Percentiles rank a stretch among this genome's conserved stretches.
Evolutionary conservation across 2,797 vertebrate species (phyloP).

Genomic region (Uromys caudimaculatus): DNA sequence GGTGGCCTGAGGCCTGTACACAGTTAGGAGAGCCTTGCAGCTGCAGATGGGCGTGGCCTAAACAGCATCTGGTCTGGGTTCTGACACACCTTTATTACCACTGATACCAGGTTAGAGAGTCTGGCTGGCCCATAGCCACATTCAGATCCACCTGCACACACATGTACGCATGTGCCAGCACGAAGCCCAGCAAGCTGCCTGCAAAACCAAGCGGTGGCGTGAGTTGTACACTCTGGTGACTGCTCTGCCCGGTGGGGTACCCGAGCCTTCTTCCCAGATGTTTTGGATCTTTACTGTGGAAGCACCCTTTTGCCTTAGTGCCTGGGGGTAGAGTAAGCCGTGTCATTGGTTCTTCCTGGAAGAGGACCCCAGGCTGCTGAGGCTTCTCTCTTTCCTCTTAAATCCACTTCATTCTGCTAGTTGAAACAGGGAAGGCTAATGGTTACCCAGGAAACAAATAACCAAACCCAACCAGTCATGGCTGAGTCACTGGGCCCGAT

Average conservation of each 20-base stretch:
- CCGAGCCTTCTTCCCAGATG: not conserved
- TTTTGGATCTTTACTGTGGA: not conserved
- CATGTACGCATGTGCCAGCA: not conserved
- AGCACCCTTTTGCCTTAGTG: not conserved
- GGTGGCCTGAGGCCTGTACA: not conserved
- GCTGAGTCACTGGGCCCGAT: slow-evolving; percentile 57
- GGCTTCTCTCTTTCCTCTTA: not conserved
- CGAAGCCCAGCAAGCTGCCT: not conserved
- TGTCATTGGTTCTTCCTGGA: not conserved
- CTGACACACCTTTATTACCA: not conserved
- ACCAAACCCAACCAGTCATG: slow-evolving; percentile 53
- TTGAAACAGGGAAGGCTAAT: slow-evolving; percentile 28
- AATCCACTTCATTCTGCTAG: not conserved
- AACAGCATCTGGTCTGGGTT: not conserved
- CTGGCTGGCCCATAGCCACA: not conserved
- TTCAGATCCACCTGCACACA: not conserved
- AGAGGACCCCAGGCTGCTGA: not conserved
- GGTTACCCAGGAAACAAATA: slow-evolving; percentile 70
- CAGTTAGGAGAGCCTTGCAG: not conserved
- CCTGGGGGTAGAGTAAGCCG: not conserved
- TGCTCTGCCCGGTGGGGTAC: not conserved
- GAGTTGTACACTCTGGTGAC: not conserved
- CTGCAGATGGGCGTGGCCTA: not conserved
- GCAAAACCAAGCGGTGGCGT: fast-evolving
- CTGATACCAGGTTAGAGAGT: not conserved